A percentile compares a stretch with the other conserved stretches of the same genome.
Conservation (phyloP, 2,797 vertebrate species). For the Acanthis flammea region DNA sequence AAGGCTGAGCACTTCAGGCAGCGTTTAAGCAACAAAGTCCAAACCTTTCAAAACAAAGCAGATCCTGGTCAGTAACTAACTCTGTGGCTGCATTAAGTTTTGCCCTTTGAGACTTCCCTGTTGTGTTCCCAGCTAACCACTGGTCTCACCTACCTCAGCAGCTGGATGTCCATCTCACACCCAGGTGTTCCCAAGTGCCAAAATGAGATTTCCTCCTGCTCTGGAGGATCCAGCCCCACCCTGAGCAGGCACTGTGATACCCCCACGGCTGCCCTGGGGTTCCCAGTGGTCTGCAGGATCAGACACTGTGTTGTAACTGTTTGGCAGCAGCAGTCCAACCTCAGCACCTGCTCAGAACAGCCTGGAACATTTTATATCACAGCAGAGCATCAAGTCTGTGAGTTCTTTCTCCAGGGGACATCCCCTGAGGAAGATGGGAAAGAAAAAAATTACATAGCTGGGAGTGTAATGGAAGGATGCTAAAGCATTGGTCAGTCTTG, state of each 20-base stretch:
- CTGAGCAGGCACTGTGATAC: neutral
- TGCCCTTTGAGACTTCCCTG: neutral
- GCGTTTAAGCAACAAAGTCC: neutral
- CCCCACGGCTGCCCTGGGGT: neutral
- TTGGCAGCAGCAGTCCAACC: neutral
- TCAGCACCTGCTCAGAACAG: neutral
- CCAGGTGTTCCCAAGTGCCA: neutral
- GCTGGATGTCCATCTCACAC: neutral
- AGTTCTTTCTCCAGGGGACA: neutral
- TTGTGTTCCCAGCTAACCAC: neutral
- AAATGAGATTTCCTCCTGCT: neutral
- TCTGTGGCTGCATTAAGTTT: neutral
- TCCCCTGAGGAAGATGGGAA: neutral
- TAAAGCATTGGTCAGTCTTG: rapidly evolving
- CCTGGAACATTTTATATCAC: neutral
- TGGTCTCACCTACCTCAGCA: neutral
- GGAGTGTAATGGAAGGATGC: neutral
- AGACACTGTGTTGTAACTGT: rapidly evolving
- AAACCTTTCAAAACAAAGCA: neutral
- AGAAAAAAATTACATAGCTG: neutral
- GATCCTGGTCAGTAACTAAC: neutral
- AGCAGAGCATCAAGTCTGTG: neutral
- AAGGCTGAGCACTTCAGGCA: neutral
- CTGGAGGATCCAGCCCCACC: neutral
- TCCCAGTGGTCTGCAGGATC: neutral